Percentiles rank a stretch among this genome's conserved stretches.
These are phyloP conservation scores for Merluccius polli DNA, from an alignment of 2,797 vertebrate species.

Conservation along the genomic window DNA sequence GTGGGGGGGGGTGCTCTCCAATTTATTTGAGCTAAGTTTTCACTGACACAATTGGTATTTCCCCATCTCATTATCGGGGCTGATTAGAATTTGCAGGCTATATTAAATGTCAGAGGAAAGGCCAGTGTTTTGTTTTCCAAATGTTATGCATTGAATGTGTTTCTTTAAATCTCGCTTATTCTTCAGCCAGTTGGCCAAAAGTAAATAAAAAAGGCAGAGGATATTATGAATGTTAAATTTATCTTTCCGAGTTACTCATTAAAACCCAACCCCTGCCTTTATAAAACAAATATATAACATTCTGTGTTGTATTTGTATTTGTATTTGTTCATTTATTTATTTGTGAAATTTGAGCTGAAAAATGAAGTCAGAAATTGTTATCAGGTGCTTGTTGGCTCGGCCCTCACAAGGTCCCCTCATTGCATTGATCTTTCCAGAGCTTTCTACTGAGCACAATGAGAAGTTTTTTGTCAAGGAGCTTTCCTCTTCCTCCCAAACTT, in stretches of 20 bases:
- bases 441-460: not conserved
- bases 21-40: slow-evolving; percentile 66
- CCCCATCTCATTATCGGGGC: slow-evolving; percentile 69
- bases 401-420: not conserved
- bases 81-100: slow-evolving; percentile 73
- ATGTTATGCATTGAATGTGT: slow-evolving; percentile 66
- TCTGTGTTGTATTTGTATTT: not conserved
- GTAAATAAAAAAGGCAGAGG: slow-evolving; percentile 3
- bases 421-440: not conserved
- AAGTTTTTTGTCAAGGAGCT: not conserved
- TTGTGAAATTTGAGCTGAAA: not conserved
- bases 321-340: not conserved
- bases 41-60: slow-evolving; percentile 70
- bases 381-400: not conserved
- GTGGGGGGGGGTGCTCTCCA: slow-evolving; percentile 2
- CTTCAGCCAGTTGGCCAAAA: slow-evolving; percentile 25
- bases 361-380: not conserved
- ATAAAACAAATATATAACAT: not conserved
- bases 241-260: not conserved
- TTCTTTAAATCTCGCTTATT: slow-evolving; percentile 56
- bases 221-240: not conserved
- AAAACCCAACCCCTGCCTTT: not conserved
- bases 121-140: slow-evolving; percentile 75
- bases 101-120: slow-evolving; percentile 78
- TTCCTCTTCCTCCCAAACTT: not conserved